Evolutionary conservation across 1,140 invertebrate species (phyloP).

Genomic region (Drosophila arawakana): DNA sequence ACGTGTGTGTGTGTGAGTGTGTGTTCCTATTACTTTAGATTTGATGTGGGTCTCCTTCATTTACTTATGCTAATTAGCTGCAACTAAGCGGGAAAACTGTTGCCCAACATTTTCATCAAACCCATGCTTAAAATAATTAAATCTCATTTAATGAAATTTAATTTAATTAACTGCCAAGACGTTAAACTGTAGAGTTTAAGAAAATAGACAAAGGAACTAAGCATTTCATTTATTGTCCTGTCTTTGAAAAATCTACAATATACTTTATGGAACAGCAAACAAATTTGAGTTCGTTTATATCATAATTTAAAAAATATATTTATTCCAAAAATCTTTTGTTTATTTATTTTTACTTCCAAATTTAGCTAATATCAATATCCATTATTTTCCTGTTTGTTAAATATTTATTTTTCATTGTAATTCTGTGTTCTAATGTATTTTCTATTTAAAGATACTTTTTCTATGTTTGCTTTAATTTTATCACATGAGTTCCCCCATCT

Average conservation of each 20-base stretch:
- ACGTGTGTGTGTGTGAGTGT: constrained; percentile 33
- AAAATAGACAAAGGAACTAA: not conserved
- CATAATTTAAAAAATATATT: no score
- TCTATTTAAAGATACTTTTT: not conserved
- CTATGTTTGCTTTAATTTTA: constrained; percentile 3
- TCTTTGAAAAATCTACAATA: no score
- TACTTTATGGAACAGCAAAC: no score
- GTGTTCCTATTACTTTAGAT: constrained; percentile 47
- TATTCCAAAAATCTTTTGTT: not conserved
- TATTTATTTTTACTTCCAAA: not conserved
- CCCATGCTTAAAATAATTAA: constrained; percentile 33
- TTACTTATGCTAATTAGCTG: constrained; percentile 58
- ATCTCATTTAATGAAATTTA: constrained; percentile 35
- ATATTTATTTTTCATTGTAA: not conserved
- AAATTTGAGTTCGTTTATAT: no score
- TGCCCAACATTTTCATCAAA: constrained; percentile 25
- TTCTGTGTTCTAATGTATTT: not conserved
- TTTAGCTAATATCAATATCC: no score
- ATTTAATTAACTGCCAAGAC: constrained; percentile 20
- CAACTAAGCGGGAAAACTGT: constrained; percentile 44
- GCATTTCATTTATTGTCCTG: not conserved
- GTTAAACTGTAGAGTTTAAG: not conserved
- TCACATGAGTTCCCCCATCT: constrained; percentile 5
- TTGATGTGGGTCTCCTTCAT: constrained; percentile 58
- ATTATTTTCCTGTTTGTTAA: no score